phyloP scores from a whole-genome alignment of 2,797 vertebrate species.

The Otolemur crassicaudatus region DNA sequence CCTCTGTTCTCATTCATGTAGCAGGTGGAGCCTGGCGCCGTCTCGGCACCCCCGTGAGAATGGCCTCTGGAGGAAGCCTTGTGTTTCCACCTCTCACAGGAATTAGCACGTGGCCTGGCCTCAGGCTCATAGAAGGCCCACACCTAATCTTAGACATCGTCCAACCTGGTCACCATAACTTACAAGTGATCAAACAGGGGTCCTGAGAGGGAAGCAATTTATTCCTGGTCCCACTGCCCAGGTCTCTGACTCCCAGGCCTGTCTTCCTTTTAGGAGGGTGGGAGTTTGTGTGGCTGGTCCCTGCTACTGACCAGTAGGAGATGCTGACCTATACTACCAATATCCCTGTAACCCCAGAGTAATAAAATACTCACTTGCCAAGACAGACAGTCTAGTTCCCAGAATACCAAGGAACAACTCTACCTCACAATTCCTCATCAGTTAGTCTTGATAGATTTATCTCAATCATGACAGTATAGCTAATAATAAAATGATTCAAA shows the following conservation, averaged over 20 bases:
- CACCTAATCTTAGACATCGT: too few relatives aligned
- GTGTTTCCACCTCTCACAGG: too few relatives aligned
- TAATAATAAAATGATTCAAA: background rate
- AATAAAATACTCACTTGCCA: background rate
- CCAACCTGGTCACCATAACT: background rate
- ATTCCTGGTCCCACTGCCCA: background rate
- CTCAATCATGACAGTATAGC: background rate
- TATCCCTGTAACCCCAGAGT: background rate
- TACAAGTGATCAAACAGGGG: background rate
- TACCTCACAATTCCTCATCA: fast-evolving
- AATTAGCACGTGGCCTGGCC: background rate
- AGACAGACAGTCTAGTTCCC: background rate
- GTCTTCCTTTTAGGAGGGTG: background rate
- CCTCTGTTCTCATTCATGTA: background rate
- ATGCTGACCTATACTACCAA: fast-evolving
- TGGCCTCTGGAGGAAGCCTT: background rate
- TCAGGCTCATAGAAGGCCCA: background rate
- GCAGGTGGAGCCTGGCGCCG: fast-evolving
- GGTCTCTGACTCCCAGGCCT: fast-evolving
- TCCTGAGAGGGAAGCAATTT: background rate
- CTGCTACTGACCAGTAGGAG: background rate
- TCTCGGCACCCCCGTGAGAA: background rate
- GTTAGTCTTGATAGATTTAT: background rate
- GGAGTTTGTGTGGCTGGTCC: background rate
- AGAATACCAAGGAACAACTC: background rate